Base-by-base conservation (phyloP, 2,888 invertebrate species). In the Acrobasis repandana region DNA sequence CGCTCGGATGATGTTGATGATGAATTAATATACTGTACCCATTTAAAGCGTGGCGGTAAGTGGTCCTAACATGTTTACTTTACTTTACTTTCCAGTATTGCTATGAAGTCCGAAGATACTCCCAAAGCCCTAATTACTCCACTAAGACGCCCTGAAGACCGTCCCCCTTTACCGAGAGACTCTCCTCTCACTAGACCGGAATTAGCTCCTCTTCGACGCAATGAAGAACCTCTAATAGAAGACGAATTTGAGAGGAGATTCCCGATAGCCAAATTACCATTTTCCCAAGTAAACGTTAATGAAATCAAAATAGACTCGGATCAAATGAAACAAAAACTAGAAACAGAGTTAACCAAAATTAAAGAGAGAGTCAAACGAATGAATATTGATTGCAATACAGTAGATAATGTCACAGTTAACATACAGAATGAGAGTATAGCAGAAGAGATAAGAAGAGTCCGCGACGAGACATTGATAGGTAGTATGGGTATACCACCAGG, bases 71-170 rank as follows among this genome's bases (percentile, higher is more conserved):
- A n/a, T n/a, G n/a, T n/a, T 28, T 28, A 28, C 28, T 8, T 6
- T 28, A 48, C 9, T 28, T 0, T 28, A 14, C 1, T 49, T 28
- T 11, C 9, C 9, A 54, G 54, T 14, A 9, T 54, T 38, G 15
- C 18, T 16, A 43, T 54, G 38, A 54, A 54, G 20, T 18, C 10
- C 14, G 54, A 38, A 11, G 38, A 54, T 6, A 20, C 11, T 2
- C 54, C 54, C 6, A 43, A 38, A 54, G 54, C 54, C 14, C 43
- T 18, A 14, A 20, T 54, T 14, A 54, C 18, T 38, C 54, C 54
- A 16, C 14, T 54, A 9, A 9, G 5, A 1, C 43, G 20, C 4
- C 4, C 38, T 1, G 54, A 14, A 50, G 28, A 28, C 11, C 11
- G 10, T 1, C 11, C 0, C 1, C 9, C n/a, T n/a, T n/a, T 8